Evolutionary conservation across 2,888 invertebrate genomes (phyloP), one percentile per base, ranked within the genome.

Genomic region (Pinctada fucata): DNA sequence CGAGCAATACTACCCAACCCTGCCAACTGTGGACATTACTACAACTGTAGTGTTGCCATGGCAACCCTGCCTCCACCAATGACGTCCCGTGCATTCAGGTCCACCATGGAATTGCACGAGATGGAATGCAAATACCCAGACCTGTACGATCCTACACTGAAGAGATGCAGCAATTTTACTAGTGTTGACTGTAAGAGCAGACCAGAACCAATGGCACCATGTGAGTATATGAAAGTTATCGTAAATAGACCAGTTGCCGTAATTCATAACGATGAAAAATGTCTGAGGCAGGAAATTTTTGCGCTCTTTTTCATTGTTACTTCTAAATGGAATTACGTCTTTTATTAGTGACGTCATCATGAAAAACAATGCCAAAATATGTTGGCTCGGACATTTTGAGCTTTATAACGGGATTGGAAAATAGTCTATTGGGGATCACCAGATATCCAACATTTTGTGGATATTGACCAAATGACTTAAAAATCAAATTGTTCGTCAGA

Each of bases 21-120:
- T 6, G 83, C 81, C 69, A 85, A 83, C 68, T 84, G 85, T 79
- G 85, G 83, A n/a, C 82, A 81, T n/a, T 84, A 76, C 64, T 83
- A 79, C 66, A 84, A 82, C 79, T 84, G 84, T 49, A 66, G 66
- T 66, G 31, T 31, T 6, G 51, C 50, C 2, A 66, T 49, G 10
- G 51, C 74, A n/a, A 6, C 65, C 64, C 73, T 64, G 13, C 73
- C 73, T 49, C 64, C 73, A 65, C 64, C 4, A 13, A 64, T 49
- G 49, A 73, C 10, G 13, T 47, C 6, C 16, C 47, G 73, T 49
- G 16, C 45, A n/a, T 45, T 73, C 5, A 3, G 10, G 31, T 45
- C 3, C 31, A n/a, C 49, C 31, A 16, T 67, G 3, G 48, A 8
- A 10, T 45, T 16, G 16, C 66, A 66, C 50, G 66, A 74, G 50